Percentiles rank a stretch among this genome's conserved stretches.
Evolutionary conservation across 2,797 vertebrate genomes (phyloP).

Genomic region (Acipenser ruthenus): DNA sequence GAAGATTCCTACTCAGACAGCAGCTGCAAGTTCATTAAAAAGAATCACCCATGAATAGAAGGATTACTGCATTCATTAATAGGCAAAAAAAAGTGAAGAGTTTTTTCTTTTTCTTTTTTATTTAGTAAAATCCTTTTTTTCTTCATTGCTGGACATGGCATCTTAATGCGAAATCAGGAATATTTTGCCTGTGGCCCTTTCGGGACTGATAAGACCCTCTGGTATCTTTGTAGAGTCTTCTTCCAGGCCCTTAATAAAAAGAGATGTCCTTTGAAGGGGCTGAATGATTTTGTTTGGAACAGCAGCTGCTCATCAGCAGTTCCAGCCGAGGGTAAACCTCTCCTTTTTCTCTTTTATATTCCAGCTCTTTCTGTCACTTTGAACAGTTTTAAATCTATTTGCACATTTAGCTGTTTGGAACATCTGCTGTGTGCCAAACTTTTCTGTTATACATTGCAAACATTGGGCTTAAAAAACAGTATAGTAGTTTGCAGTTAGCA

Average conservation of each 20-base stretch:
- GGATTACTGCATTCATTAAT: slow-evolving; percentile 21
- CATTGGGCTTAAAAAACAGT: too few relatives aligned
- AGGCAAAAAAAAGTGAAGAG: slow-evolving; percentile 13
- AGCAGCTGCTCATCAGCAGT: slow-evolving; percentile 12
- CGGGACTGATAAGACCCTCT: slow-evolving; percentile 13
- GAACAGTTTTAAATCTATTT: slow-evolving; percentile 6
- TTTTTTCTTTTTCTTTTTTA: slow-evolving; percentile 17
- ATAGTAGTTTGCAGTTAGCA: too few relatives aligned
- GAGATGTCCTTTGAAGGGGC: slow-evolving; percentile 11
- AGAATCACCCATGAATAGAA: slow-evolving; percentile 16
- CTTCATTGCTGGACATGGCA: slow-evolving; percentile 8
- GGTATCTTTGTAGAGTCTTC: slow-evolving; percentile 11
- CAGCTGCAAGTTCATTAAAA: slow-evolving; percentile 24
- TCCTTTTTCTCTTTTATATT: slow-evolving; percentile 13
- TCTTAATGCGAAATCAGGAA: slow-evolving; percentile 18
- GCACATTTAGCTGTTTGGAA: slow-evolving; percentile 7
- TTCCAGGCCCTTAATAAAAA: slow-evolving; percentile 12
- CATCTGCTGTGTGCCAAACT: slow-evolving; percentile 11
- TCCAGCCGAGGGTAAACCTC: slow-evolving; percentile 12
- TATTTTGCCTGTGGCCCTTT: slow-evolving; percentile 11
- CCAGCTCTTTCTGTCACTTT: slow-evolving; percentile 11
- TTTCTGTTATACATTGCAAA: not conserved
- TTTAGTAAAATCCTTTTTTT: slow-evolving; percentile 5
- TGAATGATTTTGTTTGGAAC: slow-evolving; percentile 6
- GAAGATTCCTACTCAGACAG: slow-evolving; percentile 14